These are phyloP conservation scores for Enteromius viviparus DNA, from an alignment of 2,797 vertebrate genomes.

Conservation along the genomic window DNA sequence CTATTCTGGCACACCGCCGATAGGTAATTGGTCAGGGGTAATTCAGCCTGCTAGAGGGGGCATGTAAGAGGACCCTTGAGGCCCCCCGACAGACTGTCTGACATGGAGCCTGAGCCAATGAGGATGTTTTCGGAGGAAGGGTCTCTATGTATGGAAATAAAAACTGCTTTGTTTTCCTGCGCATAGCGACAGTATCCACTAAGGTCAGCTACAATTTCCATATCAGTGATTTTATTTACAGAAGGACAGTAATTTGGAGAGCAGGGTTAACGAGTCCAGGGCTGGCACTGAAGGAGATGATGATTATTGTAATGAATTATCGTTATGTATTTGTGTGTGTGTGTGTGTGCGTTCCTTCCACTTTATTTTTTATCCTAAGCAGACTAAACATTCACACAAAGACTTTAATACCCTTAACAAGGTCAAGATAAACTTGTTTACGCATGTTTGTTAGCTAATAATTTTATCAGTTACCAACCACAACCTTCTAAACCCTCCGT, in stretches of 20 bases:
- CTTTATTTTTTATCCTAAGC: constrained; percentile 31
- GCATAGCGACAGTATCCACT: constrained; percentile 50
- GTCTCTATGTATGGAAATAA: constrained; percentile 60
- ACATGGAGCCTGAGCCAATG: constrained; percentile 53
- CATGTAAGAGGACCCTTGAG: constrained; percentile 60
- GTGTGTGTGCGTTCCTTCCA: constrained; percentile 1
- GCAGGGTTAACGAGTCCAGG: constrained; percentile 10
- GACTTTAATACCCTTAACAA: constrained; percentile 28
- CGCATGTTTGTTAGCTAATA: constrained; percentile 24
- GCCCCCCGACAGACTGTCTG: constrained; percentile 50
- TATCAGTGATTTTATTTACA: constrained; percentile 43
- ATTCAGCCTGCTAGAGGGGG: constrained; percentile 53
- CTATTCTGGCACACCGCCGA: constrained; percentile 46
- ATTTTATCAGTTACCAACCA: constrained; percentile 50
- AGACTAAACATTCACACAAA: constrained; percentile 18
- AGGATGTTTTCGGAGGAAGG: constrained; percentile 46
- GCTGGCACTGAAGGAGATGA: background rate
- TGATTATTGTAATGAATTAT: constrained; percentile 1
- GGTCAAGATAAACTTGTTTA: constrained; percentile 22
- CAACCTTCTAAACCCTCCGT: constrained; percentile 44
- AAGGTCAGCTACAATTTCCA: constrained; percentile 35
- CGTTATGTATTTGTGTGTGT: constrained; percentile 13
- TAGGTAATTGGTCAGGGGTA: constrained; percentile 60
- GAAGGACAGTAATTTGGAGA: constrained; percentile 20
- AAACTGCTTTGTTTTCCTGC: constrained; percentile 50